Evolutionary conservation across 2,797 vertebrate species (phyloP), one percentile per base, ranked within the genome.

Genomic region (Poeciliopsis presidionis): DNA sequence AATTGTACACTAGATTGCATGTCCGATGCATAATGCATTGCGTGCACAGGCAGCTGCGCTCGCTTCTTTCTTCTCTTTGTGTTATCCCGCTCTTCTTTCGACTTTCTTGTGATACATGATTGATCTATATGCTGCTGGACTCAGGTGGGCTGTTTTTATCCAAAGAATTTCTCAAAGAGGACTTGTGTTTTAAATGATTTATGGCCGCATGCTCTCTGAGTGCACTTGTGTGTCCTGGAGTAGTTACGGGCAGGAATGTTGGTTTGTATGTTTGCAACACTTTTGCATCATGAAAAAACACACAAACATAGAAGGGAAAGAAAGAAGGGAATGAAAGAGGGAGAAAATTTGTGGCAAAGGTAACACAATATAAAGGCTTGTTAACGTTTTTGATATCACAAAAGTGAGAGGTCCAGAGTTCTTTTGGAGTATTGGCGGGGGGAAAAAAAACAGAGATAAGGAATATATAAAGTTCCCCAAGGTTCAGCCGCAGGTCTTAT

Each of bases 111-210:
- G 90, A 91, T 91, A 89, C 87, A 86, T 93, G 91, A 94, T 93
- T 94, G 94, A 95, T 94, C 91, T 92, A 11, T 84, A 85, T 84
- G 89, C 88, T 79, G 90, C 86, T 55, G 86, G 90, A 93, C 93
- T 93, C 91, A 92, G 92, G 91, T 92, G 92, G 84, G 89, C 92
- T 91, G 87, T 92, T 91, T 92, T 90, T 88, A 90, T 90, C 83
- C 47, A 36, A 90, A 87, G 88, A 82, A 84, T 88, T 93, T 92
- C 88, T 92, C 87, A 86, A 78, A 87, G 78, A 91, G 87, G 88
- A 86, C 91, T 88, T 82, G 81, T 70, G 87, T 82, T 89, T 87
- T 94, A 83, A 94, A 95, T 94, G 88, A 95, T 95, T 93, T 90
- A 95, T 94, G 75, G 82, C 80, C 65, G 78, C 71, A 72, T 88